Base-by-base conservation (phyloP, 2,113 vertebrate species). In the Platysternon megacephalum region DNA sequence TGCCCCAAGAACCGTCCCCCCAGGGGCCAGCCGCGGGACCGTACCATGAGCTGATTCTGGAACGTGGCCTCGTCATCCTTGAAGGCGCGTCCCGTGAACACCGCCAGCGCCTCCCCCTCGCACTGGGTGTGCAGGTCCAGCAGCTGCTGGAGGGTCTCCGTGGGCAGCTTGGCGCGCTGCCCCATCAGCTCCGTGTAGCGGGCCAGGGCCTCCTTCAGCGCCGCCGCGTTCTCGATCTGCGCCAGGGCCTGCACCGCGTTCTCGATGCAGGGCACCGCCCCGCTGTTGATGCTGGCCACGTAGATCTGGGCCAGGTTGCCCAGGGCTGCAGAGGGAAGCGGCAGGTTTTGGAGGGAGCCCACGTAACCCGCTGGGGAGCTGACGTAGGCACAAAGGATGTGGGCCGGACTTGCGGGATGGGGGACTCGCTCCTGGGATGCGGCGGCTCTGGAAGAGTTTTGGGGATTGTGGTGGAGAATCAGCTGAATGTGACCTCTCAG, bases 11-110 rank as follows among this genome's bases (percentile, higher is more conserved):
- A n/a, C n/a, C n/a, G n/a, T n/a, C n/a, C n/a, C n/a, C n/a, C n/a
- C n/a, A n/a, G n/a, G n/a, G n/a, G n/a, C n/a, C n/a, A n/a, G n/a
- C n/a, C n/a, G n/a, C n/a, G n/a, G n/a, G 52, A 21, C 52, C 52
- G 53, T 94, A 98, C 98, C 94, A 28, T 2, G 4, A 98, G 72
- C 11, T 87, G 28, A 17, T 49, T 88, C 90, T 97, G 94, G 56
- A 94, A 96, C 3, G 76, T 32, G 11, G 26, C 74, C 0, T 91
- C 39, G 4, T 95, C 81, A 32, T 98, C 98, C 49, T 91, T 97
- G 90, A 98, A 98, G 39, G 97, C 97, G 3, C 26, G 12, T 8
- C 93, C 84, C 96, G 97, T 91, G 89, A 98, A 98, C 28, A 95
- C 10, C 3, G 78, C 12, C 8, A 96, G 81, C 44, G 98, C 97